These are phyloP conservation scores for Nothoprocta perdicaria DNA, from an alignment of 2,113 vertebrate genomes.

Conservation along the genomic window DNA sequence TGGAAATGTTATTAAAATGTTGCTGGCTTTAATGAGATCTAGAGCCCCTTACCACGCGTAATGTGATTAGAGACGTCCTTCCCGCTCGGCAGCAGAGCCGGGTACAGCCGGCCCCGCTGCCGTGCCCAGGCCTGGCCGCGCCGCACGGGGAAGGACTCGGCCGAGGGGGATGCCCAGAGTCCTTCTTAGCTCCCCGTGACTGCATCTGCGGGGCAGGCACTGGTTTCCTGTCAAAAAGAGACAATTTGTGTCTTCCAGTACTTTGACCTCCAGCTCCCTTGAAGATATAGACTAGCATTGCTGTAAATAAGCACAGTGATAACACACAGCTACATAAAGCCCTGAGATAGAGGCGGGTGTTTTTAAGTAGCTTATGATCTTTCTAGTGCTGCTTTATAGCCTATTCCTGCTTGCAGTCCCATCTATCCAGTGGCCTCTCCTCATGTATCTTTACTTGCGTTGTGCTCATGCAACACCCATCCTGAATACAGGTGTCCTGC, in stretches of 20 bases:
- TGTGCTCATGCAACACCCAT: not conserved
- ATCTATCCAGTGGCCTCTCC: not conserved
- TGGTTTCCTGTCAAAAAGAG: not conserved
- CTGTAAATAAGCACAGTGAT: not conserved
- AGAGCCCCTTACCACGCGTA: not conserved
- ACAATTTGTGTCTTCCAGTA: not conserved
- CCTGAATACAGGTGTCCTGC: not conserved
- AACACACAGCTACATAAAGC: not conserved
- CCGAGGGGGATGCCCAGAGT: not conserved
- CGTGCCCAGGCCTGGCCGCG: not conserved
- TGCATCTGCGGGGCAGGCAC: not conserved
- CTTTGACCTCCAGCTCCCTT: not conserved
- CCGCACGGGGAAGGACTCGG: not conserved
- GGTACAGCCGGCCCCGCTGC: too few species aligned
- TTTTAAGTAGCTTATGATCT: not conserved
- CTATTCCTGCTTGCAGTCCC: not conserved
- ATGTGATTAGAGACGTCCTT: not conserved
- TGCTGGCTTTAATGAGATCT: not conserved
- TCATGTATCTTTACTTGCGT: not conserved
- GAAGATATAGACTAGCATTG: not conserved
- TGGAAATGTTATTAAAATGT: not conserved
- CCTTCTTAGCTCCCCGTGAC: not conserved
- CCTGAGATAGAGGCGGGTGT: not conserved
- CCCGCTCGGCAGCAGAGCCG: not conserved
- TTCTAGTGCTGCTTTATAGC: not conserved